Evolutionary conservation across 2,797 vertebrate species (phyloP).

Genomic region (Percopsis omiscomaycus): DNA sequence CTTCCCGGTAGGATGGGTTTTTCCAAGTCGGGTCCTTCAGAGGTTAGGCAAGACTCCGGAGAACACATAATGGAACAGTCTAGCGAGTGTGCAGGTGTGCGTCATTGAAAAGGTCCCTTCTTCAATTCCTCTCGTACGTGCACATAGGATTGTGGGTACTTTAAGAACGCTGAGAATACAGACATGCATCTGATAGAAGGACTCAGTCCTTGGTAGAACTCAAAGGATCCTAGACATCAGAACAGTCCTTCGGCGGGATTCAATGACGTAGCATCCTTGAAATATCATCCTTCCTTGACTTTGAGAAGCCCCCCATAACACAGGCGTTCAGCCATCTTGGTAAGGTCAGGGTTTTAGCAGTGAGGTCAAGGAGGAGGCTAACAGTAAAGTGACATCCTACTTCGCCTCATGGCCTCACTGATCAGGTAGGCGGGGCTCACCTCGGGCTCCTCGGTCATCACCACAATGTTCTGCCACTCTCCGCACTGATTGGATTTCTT

Average conservation of each 20-base stretch:
- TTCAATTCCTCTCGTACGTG: too few species aligned
- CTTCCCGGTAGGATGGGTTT: not conserved
- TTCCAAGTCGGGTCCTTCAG: too few species aligned
- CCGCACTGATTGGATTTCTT: conserved; percentile 95
- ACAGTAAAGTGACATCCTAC: conserved; percentile 96
- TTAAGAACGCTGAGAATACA: not conserved
- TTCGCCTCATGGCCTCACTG: conserved; percentile 97
- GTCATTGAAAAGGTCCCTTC: too few species aligned
- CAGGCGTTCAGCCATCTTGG: not conserved
- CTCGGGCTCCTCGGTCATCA: conserved; percentile 97
- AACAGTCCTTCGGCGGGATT: too few species aligned
- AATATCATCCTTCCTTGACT: not conserved
- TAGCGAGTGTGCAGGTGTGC: too few species aligned
- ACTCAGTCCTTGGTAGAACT: too few species aligned
- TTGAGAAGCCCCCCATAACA: conserved; percentile 1
- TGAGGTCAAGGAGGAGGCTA: conserved; percentile 62
- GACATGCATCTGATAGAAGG: not conserved
- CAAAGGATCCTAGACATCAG: too few species aligned
- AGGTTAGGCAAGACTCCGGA: too few species aligned
- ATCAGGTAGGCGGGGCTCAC: conserved; percentile 95
- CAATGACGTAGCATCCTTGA: too few species aligned
- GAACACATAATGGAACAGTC: too few species aligned
- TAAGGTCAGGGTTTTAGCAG: not conserved
- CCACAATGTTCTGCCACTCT: conserved; percentile 96
- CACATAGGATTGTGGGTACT: too few species aligned